Base-by-base conservation (phyloP, 2,113 vertebrate genomes). In the Ptilorrhoa leucosticta region DNA sequence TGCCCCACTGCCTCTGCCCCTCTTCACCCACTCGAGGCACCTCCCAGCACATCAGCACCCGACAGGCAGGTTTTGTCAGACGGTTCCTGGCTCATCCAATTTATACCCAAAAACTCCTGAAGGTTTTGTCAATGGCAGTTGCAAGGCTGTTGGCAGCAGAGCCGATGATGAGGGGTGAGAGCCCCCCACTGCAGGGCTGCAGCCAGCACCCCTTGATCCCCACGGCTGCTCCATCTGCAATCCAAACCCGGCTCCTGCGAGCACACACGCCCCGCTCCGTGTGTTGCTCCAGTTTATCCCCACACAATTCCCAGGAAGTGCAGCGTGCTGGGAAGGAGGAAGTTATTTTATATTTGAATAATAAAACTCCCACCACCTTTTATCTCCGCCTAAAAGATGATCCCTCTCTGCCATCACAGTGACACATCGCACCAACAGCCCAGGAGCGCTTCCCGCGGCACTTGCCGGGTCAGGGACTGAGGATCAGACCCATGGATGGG, bases 351-450 rank as follows among this genome's bases (percentile, higher is more conserved):
- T 92, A 92, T 86, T 93, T 54, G 71, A 92, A 92, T 93, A 96
- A 88, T 83, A 90, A 80, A 95, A 83, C 95, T 93, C 94, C 95
- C 92, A 96, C 91, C 72, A 70, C 60, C 94, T 89, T 79, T 95
- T 89, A 86, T 81, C 92, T 96, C 51, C 4, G 8, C 83, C 83
- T 77, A 44, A 92, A 48, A 26, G 18, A 65, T 0, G 45, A 95
- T 92, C 51, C 80, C 56, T 21, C 83, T 39, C 86, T 40, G 75
- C 23, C 58, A 61, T 45, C 61, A 8, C 95, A 39, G 82, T 14
- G 57, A 80, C 95, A 83, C 66, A 44, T 44, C 30, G 13, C 50
- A 30, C 66, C 12, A 7, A 27, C 87, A 87, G 56, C 84, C 35
- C 3, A 1, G 45, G n/a, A 60, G 61, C 0, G 4, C 4, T 35